Evolutionary conservation across 2,797 vertebrate species (phyloP).

Genomic region (Pachyuromys duprasi): DNA sequence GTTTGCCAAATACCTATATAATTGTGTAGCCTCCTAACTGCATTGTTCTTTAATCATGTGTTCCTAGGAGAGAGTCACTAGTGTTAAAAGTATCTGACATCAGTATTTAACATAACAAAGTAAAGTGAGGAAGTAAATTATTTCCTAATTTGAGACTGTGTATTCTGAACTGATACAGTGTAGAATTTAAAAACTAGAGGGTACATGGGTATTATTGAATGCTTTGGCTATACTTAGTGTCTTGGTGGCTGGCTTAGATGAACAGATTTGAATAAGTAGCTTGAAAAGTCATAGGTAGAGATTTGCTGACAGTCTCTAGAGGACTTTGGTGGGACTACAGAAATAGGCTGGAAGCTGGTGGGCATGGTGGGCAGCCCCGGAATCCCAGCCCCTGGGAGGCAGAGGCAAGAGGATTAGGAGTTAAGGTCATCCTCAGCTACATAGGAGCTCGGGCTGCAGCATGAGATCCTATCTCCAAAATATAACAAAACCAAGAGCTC

Average conservation of each 20-base stretch:
- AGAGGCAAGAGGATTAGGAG: neutral
- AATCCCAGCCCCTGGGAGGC: neutral
- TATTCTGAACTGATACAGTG: slow-evolving; percentile 50
- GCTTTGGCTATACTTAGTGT: neutral
- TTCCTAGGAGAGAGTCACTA: slow-evolving; percentile 43
- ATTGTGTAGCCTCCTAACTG: neutral
- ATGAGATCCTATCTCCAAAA: neutral
- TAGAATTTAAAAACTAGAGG: slow-evolving; percentile 43
- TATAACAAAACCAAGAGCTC: neutral
- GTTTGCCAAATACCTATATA: slow-evolving; percentile 23
- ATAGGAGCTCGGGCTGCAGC: neutral
- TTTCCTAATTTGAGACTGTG: slow-evolving; percentile 8
- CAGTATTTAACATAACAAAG: slow-evolving; percentile 54
- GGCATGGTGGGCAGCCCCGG: neutral
- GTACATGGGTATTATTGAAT: neutral
- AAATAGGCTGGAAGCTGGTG: neutral
- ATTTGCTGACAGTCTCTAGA: neutral
- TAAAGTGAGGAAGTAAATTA: slow-evolving; percentile 44
- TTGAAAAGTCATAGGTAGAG: slow-evolving; percentile 32
- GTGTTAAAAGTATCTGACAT: slow-evolving; percentile 31
- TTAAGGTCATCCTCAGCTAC: neutral
- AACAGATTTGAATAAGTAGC: slow-evolving; percentile 51
- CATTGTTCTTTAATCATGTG: slow-evolving; percentile 12
- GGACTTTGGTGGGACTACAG: slow-evolving; percentile 20
- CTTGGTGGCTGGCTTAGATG: slow-evolving; percentile 29